These are phyloP conservation scores for Sterna hirundo DNA, from an alignment of 2,113 vertebrate species.

Conservation along the genomic window DNA sequence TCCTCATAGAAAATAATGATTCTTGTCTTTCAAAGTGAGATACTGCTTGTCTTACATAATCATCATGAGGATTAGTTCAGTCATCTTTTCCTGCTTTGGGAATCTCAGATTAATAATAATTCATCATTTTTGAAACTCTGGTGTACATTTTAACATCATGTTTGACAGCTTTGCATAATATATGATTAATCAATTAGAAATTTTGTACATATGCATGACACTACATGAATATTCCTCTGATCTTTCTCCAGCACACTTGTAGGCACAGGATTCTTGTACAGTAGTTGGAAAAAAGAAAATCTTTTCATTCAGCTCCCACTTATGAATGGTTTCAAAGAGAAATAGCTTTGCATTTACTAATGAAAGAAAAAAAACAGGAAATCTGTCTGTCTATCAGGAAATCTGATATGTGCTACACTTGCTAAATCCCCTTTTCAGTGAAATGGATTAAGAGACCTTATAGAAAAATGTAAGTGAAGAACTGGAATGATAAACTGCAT, in stretches of 20 bases:
- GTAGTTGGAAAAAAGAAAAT: background rate
- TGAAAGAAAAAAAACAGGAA: background rate
- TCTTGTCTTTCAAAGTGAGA: background rate
- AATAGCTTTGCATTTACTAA: background rate
- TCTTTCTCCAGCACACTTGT: conserved; percentile 45
- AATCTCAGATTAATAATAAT: conserved; percentile 27
- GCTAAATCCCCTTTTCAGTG: conserved; percentile 18
- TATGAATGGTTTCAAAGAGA: background rate
- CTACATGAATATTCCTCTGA: conserved; percentile 38
- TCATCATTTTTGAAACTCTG: conserved; percentile 5
- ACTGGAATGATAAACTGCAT: background rate
- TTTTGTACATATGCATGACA: conserved; percentile 41
- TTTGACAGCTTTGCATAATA: conserved; percentile 24
- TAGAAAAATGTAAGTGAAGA: conserved; percentile 17
- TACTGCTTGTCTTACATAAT: background rate
- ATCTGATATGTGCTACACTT: background rate
- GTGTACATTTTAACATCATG: conserved; percentile 9
- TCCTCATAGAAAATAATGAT: background rate
- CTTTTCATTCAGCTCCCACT: background rate
- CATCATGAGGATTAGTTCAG: background rate
- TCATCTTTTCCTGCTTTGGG: background rate
- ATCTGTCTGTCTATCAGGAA: background rate
- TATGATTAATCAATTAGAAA: conserved; percentile 50
- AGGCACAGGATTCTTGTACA: background rate
- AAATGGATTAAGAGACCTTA: conserved; percentile 27